A percentile compares a stretch with the other conserved stretches of the same genome.
Evolutionary conservation across 2,888 invertebrate species (phyloP).

Genomic region (Euplexia lucipara): DNA sequence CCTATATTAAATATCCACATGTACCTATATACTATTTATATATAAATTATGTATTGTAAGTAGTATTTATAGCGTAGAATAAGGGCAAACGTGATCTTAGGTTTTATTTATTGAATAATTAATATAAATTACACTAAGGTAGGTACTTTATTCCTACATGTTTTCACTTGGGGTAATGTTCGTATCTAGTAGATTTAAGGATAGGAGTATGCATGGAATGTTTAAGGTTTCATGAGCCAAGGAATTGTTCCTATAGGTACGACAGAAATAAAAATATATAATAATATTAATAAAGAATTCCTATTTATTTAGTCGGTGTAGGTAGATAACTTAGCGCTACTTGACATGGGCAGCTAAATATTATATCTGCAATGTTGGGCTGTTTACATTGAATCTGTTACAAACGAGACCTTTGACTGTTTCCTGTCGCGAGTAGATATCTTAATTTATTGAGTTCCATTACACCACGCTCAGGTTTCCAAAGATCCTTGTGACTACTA

Average conservation of each 20-base stretch:
- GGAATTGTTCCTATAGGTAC: not conserved
- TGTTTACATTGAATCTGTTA: constrained; percentile 7
- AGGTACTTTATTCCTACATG: not conserved
- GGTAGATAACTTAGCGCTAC: constrained; percentile 16
- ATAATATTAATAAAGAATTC: constrained; percentile 8
- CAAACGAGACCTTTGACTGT: constrained; percentile 10
- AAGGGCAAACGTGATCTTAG: constrained; percentile 59
- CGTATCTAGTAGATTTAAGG: not conserved
- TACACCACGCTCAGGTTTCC: constrained; percentile 5
- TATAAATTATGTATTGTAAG: constrained; percentile 5
- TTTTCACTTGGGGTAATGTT: constrained; percentile 5
- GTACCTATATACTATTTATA: not conserved
- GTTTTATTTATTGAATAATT: constrained; percentile 34
- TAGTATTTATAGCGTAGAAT: constrained; percentile 19
- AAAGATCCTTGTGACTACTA: constrained; percentile 14
- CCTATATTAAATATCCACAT: not conserved
- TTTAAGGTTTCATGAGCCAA: not conserved
- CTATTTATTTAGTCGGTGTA: constrained; percentile 37
- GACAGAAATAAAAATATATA: constrained; percentile 19
- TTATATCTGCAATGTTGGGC: constrained; percentile 17
- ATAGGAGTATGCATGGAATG: not conserved
- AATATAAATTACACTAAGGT: constrained; percentile 9
- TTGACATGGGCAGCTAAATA: constrained; percentile 5
- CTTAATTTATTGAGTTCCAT: not conserved
- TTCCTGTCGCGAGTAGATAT: constrained; percentile 20